These are phyloP conservation scores for Ganaspis brasiliensis DNA, from an alignment of 2,888 invertebrate species.

Conservation along the genomic window DNA sequence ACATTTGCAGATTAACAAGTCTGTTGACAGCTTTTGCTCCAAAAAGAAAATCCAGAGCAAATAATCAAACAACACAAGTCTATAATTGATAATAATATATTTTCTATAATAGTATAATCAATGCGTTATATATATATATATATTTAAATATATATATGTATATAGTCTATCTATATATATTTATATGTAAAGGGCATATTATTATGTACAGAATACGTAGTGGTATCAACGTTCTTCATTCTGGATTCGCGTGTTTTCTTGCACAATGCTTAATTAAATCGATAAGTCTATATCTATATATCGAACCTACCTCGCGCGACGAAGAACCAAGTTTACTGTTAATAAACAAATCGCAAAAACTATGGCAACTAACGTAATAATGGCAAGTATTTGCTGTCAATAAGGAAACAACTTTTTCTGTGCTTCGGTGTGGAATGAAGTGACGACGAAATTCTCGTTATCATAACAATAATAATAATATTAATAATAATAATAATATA, in stretches of 20 bases:
- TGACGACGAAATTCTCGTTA: slow-evolving; percentile 51
- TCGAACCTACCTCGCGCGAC: slow-evolving; percentile 58
- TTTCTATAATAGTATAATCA: slow-evolving; percentile 77
- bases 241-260: slow-evolving; percentile 60
- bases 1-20: no score
- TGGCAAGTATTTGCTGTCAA: slow-evolving; percentile 74
- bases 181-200: slow-evolving; percentile 74
- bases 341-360: slow-evolving; percentile 66
- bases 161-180: slow-evolving; percentile 53
- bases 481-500: slow-evolving; percentile 45
- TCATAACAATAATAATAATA: slow-evolving; percentile 48
- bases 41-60: background rate
- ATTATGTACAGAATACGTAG: slow-evolving; percentile 79
- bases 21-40: no score
- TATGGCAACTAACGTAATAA: slow-evolving; percentile 78
- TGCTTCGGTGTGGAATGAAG: slow-evolving; percentile 62
- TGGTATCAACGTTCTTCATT: slow-evolving; percentile 71
- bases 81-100: slow-evolving; percentile 78
- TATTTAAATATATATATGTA: slow-evolving; percentile 63
- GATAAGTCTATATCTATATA: slow-evolving; percentile 54
- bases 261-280: slow-evolving; percentile 65
- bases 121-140: slow-evolving; percentile 71
- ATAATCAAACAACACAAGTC: slow-evolving; percentile 67
- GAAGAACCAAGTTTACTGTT: slow-evolving; percentile 45
- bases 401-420: slow-evolving; percentile 46